phyloP scores from a whole-genome alignment of 2,888 invertebrate species.

The Diploptera punctata region DNA sequence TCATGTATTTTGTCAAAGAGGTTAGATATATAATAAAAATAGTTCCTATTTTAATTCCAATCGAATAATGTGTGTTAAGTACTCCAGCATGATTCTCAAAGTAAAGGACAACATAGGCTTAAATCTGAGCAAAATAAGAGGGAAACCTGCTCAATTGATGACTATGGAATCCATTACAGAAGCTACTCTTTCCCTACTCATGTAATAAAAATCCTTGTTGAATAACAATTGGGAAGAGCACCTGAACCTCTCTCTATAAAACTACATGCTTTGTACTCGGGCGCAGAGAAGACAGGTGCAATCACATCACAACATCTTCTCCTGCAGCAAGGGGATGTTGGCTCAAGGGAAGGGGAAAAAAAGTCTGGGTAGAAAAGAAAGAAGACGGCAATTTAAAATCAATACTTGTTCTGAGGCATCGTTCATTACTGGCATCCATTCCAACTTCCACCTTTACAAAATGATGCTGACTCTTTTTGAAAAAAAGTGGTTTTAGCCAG shows the following conservation, averaged over 20 bases:
- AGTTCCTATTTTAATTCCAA: too few species aligned
- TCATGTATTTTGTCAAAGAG: too few species aligned
- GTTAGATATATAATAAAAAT: too few species aligned
- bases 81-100: too few species aligned
- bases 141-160: background rate
- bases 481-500: too few species aligned
- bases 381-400: slow-evolving; percentile 55
- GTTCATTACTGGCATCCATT: slow-evolving; percentile 40
- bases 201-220: background rate
- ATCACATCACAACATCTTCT: slow-evolving; percentile 19
- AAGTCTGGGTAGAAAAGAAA: slow-evolving; percentile 13
- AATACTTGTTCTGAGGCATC: slow-evolving; percentile 50
- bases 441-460: slow-evolving; percentile 10
- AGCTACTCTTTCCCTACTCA: background rate
- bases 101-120: too few species aligned
- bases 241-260: background rate
- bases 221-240: background rate
- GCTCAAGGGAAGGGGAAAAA: background rate
- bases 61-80: too few species aligned
- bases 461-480: background rate
- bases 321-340: background rate
- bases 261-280: too few species aligned
- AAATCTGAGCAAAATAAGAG: background rate
- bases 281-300: slow-evolving; percentile 15
- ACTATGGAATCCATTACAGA: background rate